Conservation (phyloP, 2,797 vertebrate species). For the Hypotaenidia okinawae region DNA sequence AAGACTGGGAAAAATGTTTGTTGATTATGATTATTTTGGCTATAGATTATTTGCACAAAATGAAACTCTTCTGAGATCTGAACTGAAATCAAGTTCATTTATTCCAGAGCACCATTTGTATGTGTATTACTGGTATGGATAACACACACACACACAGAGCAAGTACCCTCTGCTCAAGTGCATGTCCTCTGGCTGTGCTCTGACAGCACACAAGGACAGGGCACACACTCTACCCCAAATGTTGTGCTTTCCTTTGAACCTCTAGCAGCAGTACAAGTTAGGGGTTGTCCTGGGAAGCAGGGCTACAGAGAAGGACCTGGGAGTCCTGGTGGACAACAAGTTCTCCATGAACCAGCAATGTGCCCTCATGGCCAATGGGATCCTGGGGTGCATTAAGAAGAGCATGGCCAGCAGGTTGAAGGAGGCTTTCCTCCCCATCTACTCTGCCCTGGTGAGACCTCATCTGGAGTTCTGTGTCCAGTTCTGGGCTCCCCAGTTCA, state of each 20-base stretch:
- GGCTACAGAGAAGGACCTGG: too few species aligned
- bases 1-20: background rate
- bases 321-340: too few species aligned
- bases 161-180: background rate
- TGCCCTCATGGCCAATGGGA: too few species aligned
- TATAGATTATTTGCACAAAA: background rate
- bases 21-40: background rate
- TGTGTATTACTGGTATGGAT: rapidly evolving
- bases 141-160: background rate
- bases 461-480: too few species aligned
- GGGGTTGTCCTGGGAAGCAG: too few species aligned
- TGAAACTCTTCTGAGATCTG: background rate
- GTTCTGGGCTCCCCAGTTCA: too few species aligned
- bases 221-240: background rate
- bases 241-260: background rate
- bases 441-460: too few species aligned
- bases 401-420: too few species aligned
- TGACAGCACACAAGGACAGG: background rate
- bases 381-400: too few species aligned
- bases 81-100: background rate
- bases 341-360: too few species aligned
- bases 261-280: too few species aligned
- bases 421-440: too few species aligned
- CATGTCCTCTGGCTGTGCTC: background rate
- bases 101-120: background rate